phyloP scores from a whole-genome alignment of 2,113 vertebrate species.

The Megalops atlanticus region DNA sequence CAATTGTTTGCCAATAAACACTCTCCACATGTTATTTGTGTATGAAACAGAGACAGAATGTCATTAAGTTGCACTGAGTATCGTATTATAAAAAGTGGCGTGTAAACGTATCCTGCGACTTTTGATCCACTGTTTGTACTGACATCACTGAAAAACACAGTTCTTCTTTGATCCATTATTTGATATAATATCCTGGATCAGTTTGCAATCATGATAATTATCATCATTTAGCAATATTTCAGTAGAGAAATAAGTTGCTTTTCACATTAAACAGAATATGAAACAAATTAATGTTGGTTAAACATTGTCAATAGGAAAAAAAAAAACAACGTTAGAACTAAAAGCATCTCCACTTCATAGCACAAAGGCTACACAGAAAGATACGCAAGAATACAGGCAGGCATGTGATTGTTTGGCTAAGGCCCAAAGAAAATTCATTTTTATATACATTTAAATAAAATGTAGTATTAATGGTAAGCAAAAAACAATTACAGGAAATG shows the following conservation, averaged over 20 bases:
- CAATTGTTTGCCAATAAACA: conserved; percentile 14
- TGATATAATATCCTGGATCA: background rate
- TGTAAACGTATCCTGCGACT: background rate
- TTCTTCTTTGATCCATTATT: background rate
- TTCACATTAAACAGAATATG: conserved; percentile 51
- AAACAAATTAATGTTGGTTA: conserved; percentile 62
- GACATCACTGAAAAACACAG: background rate
- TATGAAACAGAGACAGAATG: background rate
- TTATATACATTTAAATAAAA: background rate
- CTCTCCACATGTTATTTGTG: conserved; percentile 7
- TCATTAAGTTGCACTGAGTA: background rate
- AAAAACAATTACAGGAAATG: conserved; percentile 28
- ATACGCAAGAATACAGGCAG: conserved; percentile 4
- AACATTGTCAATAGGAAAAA: conserved; percentile 39
- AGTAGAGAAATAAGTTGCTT: background rate
- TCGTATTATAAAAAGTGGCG: background rate
- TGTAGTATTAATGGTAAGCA: background rate
- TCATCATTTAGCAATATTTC: background rate
- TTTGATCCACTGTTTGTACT: background rate
- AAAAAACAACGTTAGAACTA: background rate
- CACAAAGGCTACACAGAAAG: conserved; percentile 12
- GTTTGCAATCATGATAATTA: background rate
- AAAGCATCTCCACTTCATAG: background rate
- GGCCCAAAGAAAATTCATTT: background rate
- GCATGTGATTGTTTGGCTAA: background rate